phyloP scores from a whole-genome alignment of 2,113 vertebrate species.

The Paradoxurus hermaphroditus region DNA sequence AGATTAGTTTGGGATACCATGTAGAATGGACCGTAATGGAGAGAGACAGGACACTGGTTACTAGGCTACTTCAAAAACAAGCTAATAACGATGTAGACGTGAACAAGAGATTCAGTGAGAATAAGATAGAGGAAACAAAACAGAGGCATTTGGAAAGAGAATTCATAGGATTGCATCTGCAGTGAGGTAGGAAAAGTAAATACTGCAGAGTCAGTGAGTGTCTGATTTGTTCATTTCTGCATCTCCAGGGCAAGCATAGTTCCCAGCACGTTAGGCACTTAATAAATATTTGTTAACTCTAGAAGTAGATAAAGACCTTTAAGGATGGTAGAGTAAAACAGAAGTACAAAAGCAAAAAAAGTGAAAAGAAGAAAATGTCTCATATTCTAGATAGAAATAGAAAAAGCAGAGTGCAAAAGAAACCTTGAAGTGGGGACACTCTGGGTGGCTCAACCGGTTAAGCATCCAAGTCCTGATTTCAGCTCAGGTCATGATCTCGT shows the following conservation, averaged over 20 bases:
- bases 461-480: background rate
- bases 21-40: background rate
- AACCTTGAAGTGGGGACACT: background rate
- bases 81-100: background rate
- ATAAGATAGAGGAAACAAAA: background rate
- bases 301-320: background rate
- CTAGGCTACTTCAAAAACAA: background rate
- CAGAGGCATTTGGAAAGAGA: background rate
- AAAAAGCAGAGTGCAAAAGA: background rate
- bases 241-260: background rate
- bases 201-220: background rate
- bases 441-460: background rate
- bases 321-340: background rate
- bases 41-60: background rate
- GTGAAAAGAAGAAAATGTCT: background rate
- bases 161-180: background rate
- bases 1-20: background rate
- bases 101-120: background rate
- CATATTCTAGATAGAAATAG: background rate
- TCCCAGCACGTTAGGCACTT: background rate
- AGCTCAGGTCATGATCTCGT: background rate
- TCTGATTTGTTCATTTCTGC: background rate
- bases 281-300: conserved; percentile 19
- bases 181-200: background rate
- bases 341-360: background rate